phyloP scores from a whole-genome alignment of 2,888 invertebrate species.

The Drosophila testacea region DNA sequence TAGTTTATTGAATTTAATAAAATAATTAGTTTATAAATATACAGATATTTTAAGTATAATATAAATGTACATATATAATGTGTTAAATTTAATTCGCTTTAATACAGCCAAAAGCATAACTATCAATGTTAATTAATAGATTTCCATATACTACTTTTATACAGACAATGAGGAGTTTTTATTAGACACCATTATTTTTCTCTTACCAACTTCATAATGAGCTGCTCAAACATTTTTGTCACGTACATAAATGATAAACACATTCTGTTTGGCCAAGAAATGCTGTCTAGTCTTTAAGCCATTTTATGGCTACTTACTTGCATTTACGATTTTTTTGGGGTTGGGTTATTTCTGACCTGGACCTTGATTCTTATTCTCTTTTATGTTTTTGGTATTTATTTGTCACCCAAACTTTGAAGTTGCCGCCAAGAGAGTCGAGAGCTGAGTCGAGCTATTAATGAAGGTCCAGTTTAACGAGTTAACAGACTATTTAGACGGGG shows the following conservation, averaged over 20 bases:
- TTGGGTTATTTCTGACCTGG: conserved; percentile 44
- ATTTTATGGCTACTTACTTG: conserved; percentile 66
- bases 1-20: too few relatives aligned
- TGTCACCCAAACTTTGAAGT: conserved; percentile 61
- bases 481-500: conserved; percentile 23
- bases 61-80: too few relatives aligned
- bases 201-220: conserved; percentile 25
- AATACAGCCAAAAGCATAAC: too few relatives aligned
- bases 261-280: conserved; percentile 34
- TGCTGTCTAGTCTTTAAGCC: conserved; percentile 45
- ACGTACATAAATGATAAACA: conserved; percentile 53
- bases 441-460: conserved; percentile 43
- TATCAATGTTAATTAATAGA: too few relatives aligned
- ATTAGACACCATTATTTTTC: conserved; percentile 1
- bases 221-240: conserved; percentile 63
- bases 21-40: too few relatives aligned
- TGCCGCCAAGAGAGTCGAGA: conserved; percentile 40
- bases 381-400: conserved; percentile 28
- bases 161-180: neutral
- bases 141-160: neutral
- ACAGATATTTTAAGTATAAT: too few relatives aligned
- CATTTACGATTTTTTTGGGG: conserved; percentile 58
- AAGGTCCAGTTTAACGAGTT: conserved; percentile 55
- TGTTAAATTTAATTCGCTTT: too few relatives aligned
- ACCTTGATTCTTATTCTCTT: conserved; percentile 1